Conservation (phyloP, 2,888 invertebrate genomes). For the Creontiades dilutus region DNA sequence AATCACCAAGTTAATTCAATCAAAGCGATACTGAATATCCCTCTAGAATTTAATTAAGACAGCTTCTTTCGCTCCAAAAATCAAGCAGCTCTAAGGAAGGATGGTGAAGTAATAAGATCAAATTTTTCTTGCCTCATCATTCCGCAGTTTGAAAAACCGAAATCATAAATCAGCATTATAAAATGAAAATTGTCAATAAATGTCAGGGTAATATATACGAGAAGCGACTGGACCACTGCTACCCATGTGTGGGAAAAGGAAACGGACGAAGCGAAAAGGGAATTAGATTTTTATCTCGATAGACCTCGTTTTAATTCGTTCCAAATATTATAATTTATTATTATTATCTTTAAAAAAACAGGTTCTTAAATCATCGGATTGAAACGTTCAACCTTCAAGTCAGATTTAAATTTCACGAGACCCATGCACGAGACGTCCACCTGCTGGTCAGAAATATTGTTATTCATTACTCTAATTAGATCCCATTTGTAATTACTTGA, state of each 20-base stretch:
- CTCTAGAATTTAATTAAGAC: too few species aligned
- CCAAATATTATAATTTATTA: slow-evolving; percentile 33
- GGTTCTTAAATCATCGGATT: neutral
- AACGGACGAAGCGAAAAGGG: neutral
- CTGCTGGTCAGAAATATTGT: neutral
- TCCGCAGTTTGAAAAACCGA: too few species aligned
- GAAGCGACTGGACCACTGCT: neutral
- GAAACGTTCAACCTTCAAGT: slow-evolving; percentile 7
- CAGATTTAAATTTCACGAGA: neutral
- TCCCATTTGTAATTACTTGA: neutral
- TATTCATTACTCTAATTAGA: slow-evolving; percentile 10
- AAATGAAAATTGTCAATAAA: neutral
- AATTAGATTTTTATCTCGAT: slow-evolving; percentile 21
- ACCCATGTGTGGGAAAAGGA: neutral
- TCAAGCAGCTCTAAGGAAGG: too few species aligned
- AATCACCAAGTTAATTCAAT: too few species aligned
- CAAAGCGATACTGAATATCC: too few species aligned
- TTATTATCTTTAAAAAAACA: neutral
- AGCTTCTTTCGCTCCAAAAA: too few species aligned
- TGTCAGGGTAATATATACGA: neutral
- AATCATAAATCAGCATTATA: neutral
- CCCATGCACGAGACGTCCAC: neutral
- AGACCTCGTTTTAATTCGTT: slow-evolving; percentile 22
- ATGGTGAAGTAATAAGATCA: too few species aligned
- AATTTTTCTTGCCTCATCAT: too few species aligned